phyloP scores from a whole-genome alignment of 2,113 vertebrate species.

The Apaloderma vittatum region DNA sequence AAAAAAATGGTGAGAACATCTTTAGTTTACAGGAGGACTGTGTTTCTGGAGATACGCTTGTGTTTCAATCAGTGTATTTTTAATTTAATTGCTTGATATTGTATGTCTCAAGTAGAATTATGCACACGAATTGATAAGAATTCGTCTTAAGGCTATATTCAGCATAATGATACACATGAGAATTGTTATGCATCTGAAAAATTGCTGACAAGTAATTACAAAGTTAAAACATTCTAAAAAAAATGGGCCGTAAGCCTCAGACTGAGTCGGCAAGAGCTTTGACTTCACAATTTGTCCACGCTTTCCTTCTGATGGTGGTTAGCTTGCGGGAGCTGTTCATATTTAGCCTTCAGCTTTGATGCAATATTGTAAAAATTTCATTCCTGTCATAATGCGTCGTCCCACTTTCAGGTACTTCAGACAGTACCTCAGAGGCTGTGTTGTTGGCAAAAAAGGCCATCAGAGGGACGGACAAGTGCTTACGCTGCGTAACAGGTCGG shows the following conservation, averaged over 20 bases:
- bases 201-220: neutral
- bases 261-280: neutral
- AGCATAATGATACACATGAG: neutral
- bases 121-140: neutral
- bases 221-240: neutral
- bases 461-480: neutral
- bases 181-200: neutral
- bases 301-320: neutral
- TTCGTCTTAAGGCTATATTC: neutral
- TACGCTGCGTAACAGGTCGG: fast-evolving
- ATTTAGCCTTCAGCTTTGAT: neutral
- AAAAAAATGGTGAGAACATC: neutral
- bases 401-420: neutral
- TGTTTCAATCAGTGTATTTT: neutral
- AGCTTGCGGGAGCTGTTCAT: neutral
- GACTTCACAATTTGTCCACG: neutral
- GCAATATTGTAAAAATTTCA: neutral
- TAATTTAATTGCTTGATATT: neutral
- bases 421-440: fast-evolving
- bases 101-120: neutral
- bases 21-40: neutral
- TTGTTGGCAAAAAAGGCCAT: neutral
- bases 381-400: neutral
- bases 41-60: neutral
- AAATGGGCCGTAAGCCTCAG: neutral